These are phyloP conservation scores for Cylloceria caligata DNA, from an alignment of 2,888 invertebrate genomes.

Conservation along the genomic window DNA sequence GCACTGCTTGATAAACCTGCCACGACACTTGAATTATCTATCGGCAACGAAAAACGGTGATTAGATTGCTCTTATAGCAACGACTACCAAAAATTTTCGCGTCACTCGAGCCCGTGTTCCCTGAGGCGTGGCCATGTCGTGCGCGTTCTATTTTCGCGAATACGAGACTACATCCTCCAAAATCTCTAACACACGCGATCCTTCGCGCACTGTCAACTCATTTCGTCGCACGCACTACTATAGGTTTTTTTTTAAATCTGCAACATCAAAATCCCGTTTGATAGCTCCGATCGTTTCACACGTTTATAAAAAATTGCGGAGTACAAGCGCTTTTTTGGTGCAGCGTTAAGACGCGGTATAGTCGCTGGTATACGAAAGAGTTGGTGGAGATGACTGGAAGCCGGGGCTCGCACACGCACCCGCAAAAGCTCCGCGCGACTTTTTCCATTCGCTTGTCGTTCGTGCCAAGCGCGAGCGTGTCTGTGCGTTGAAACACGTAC, in stretches of 20 bases:
- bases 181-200: background rate
- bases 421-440: slow-evolving; percentile 40
- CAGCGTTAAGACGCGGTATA: slow-evolving; percentile 1
- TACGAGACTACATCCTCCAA: background rate
- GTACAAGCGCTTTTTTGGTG: background rate
- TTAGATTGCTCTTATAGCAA: background rate
- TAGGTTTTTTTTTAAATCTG: no score
- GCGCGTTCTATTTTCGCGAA: slow-evolving; percentile 6
- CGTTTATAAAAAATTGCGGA: background rate
- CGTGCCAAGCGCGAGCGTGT: slow-evolving; percentile 22
- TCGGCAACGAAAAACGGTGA: background rate
- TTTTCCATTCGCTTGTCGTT: slow-evolving; percentile 49
- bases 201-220: background rate
- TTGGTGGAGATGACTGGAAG: slow-evolving; percentile 39
- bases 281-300: background rate
- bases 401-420: slow-evolving; percentile 30
- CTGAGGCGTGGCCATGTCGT: background rate
- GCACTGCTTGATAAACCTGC: background rate
- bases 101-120: background rate
- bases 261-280: background rate
- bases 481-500: slow-evolving; percentile 5
- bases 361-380: slow-evolving; percentile 36
- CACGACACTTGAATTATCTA: background rate
- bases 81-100: background rate
- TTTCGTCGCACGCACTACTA: no score